phyloP scores from a whole-genome alignment of 2,888 invertebrate species.

The Phyllotreta striolata region DNA sequence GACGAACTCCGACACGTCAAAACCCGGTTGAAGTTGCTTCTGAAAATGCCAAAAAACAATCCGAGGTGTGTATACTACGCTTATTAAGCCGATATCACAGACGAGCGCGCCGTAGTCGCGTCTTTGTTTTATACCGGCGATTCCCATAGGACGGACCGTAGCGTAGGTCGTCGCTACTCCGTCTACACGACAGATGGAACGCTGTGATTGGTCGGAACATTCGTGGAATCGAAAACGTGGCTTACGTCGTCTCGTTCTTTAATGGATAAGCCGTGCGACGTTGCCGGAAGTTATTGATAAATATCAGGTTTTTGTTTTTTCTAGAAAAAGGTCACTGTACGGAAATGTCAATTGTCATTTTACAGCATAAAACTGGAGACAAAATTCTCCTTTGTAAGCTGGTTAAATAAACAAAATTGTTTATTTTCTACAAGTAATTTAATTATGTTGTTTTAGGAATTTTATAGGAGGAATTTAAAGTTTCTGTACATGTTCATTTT shows the following conservation, averaged over 20 bases:
- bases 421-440: no score
- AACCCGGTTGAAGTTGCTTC: slow-evolving; percentile 46
- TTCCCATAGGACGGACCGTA: slow-evolving; percentile 1
- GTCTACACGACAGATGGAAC: slow-evolving; percentile 61
- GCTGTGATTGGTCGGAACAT: slow-evolving; percentile 54
- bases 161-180: slow-evolving; percentile 47
- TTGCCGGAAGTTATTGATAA: neutral
- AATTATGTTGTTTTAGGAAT: no score
- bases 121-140: slow-evolving; percentile 40
- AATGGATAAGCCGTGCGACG: slow-evolving; percentile 44
- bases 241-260: slow-evolving; percentile 42
- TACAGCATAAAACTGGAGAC: no score
- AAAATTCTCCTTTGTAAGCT: no score
- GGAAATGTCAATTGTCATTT: slow-evolving; percentile 9
- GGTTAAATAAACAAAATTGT: no score
- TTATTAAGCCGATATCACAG: slow-evolving; percentile 40
- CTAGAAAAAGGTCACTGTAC: neutral
- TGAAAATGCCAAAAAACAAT: slow-evolving; percentile 54
- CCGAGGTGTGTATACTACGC: slow-evolving; percentile 45
- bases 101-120: slow-evolving; percentile 31
- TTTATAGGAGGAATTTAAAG: no score
- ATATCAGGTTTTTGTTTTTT: no score
- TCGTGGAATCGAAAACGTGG: slow-evolving; percentile 37
- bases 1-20: slow-evolving; percentile 51
- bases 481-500: no score